Base-by-base conservation (phyloP, 2,888 invertebrate species). In the Charanyca ferruginea region DNA sequence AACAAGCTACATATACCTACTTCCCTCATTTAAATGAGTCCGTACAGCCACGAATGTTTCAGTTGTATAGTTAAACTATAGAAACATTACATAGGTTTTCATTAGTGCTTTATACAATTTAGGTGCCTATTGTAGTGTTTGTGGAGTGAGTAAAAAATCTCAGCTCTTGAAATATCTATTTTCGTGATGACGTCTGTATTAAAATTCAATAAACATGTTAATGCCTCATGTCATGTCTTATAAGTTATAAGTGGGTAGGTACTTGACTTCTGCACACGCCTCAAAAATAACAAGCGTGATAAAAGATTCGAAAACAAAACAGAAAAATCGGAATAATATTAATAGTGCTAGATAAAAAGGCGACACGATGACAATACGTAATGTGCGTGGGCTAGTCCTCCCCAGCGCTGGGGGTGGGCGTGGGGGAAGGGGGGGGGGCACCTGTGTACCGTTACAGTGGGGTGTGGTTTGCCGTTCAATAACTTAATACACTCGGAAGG, bases 401-500 rank as follows among this genome's bases (percentile, higher is more conserved):
- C 85, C 88, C 82, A 74, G 66, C 35, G 64, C 61, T 70, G 72
- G 83, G 79, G 67, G 77, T 66, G 77, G 76, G 79, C 79, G 75
- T 79, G 73, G 77, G 80, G 87, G 45, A 82, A 90, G 87, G 68
- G 59, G 76, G 81, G 87, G 55, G 83, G 90, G 88, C 86, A 88
- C 89, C 91, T 90, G 91, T 91, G 90, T 91, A 91, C 88, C 90
- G 92, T 93, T 93, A 93, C 94, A 93, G 91, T 87, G 90, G 95
- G 95, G 95, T 95, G 95, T 95, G 95, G 95, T 95, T 95, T 95
- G 95, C 95, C 95, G 95, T 95, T 95, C 95, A 93, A 95, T 95
- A 95, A 95, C 95, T 94, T 95, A 94, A 95, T 95, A 95, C 95
- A 93, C 93, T 93, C 91, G 93, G 92, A 94, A 95, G 94, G 95